Percentiles rank a stretch among this genome's conserved stretches.
These are phyloP conservation scores for Eriosoma lanigerum DNA, from an alignment of 1,140 invertebrate species.

Conservation along the genomic window DNA sequence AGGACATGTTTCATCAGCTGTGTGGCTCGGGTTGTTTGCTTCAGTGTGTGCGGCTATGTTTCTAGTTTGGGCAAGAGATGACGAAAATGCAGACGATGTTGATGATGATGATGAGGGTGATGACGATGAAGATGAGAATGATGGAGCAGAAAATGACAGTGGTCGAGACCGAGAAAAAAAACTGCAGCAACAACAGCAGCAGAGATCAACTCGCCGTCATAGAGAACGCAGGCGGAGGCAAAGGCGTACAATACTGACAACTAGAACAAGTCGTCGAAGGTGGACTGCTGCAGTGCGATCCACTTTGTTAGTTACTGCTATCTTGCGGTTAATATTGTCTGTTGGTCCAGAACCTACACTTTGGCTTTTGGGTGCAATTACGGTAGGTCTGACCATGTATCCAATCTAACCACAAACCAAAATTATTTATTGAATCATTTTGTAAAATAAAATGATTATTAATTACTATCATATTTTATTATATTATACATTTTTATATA, in stretches of 20 bases:
- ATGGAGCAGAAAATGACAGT: background rate
- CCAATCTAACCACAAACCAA: background rate
- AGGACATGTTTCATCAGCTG: background rate
- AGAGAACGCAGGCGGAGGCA: background rate
- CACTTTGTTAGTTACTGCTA: constrained; percentile 76
- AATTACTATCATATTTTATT: too few species aligned
- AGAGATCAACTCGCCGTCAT: constrained; percentile 52
- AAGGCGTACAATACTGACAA: background rate
- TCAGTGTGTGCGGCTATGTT: background rate
- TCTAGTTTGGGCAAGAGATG: background rate
- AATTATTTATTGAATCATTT: too few species aligned
- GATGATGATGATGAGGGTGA: background rate
- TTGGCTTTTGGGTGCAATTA: constrained; percentile 79
- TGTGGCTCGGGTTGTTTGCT: background rate
- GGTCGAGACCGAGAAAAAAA: background rate
- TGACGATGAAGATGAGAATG: background rate
- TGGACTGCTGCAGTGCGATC: constrained; percentile 13
- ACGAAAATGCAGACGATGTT: constrained; percentile 1
- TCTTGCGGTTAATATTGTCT: constrained; percentile 84
- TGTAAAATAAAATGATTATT: too few species aligned
- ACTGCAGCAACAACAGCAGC: constrained; percentile 3
- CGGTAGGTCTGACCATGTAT: constrained; percentile 63
- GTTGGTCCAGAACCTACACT: constrained; percentile 89
- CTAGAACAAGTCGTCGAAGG: constrained; percentile 4
- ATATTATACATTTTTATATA: too few species aligned